Percentiles rank a stretch among this genome's conserved stretches.
Evolutionary conservation across 2,888 invertebrate genomes (phyloP).

Genomic region (Neuroscelio doddi): DNA sequence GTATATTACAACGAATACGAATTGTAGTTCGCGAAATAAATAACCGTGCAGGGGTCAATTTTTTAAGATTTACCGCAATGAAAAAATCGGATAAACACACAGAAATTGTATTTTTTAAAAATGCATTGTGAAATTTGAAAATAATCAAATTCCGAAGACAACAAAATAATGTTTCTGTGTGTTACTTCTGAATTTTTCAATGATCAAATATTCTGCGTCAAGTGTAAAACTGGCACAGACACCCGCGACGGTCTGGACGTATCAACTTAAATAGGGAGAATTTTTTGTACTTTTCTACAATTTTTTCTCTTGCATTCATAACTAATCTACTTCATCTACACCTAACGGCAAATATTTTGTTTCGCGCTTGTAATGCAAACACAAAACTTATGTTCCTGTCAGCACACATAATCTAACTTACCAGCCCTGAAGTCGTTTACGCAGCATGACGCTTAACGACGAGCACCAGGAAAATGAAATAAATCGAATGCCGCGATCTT

Average conservation of each 20-base stretch:
- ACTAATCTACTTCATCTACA: slow-evolving; percentile 53
- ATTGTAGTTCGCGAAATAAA: too few species aligned
- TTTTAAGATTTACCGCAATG: too few species aligned
- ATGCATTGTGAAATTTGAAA: too few species aligned
- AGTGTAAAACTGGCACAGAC: slow-evolving; percentile 62
- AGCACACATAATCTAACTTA: background rate
- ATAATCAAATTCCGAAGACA: too few species aligned
- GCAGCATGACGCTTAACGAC: slow-evolving; percentile 38
- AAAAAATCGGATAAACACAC: too few species aligned
- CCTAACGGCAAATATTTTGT: slow-evolving; percentile 50
- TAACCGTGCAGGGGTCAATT: too few species aligned
- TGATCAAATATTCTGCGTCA: too few species aligned
- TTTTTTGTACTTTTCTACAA: slow-evolving; percentile 70
- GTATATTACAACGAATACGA: too few species aligned
- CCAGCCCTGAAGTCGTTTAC: slow-evolving; percentile 6
- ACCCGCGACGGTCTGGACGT: slow-evolving; percentile 19
- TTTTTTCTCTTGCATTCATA: slow-evolving; percentile 54
- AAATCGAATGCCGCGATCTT: slow-evolving; percentile 47
- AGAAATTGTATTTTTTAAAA: too few species aligned
- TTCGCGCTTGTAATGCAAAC: slow-evolving; percentile 3
- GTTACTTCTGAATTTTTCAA: too few species aligned
- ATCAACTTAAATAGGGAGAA: slow-evolving; percentile 50
- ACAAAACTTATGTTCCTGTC: background rate
- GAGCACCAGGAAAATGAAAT: slow-evolving; percentile 51
- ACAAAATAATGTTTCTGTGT: too few species aligned